Evolutionary conservation across 2,888 invertebrate genomes (phyloP), one percentile per base, ranked within the genome.

Genomic region (Baccha elongata): DNA sequence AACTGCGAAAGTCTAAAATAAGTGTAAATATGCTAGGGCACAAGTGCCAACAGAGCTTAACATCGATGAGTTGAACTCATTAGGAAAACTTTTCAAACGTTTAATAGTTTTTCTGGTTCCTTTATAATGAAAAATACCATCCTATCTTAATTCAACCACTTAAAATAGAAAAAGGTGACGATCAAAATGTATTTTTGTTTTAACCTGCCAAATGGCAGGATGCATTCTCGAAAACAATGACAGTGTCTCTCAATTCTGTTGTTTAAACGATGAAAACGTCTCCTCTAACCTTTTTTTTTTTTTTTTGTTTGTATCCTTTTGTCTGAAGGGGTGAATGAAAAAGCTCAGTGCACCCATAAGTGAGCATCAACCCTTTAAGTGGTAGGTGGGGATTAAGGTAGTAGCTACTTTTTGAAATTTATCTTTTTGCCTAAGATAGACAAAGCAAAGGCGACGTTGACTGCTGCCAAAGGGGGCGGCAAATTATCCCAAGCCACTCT

Each of bases 291-390:
- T 46, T 72, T 62, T 17, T 19, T 11, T 52, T 60, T 44, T 37
- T 2, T 7, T 26, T 50, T 15, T 67, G n/a, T 67, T 53, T 46
- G 40, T 13, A 11, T 8, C 13, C 5, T 40, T 32, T 60, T 37
- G 35, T 29, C 21, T 53, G 37, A 60, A 58, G 64, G 15, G 69
- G 55, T 60, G 48, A 64, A 55, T 74, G 48, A 40, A 55, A 72
- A 46, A 50, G 32, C 23, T 67, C 35, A 44, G 60, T 58, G 64
- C 55, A 78, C 67, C 55, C 44, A 48, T 15, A 78, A 73, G 55
- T 78, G 83, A 83, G 68, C 72, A 78, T 83, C 83, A 78, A 73
- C 78, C 58, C 62, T 58, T 76, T 64, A 75, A 76, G 65, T 71
- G 67, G 55, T 26, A 72, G 76, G 23, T 58, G n/a, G 8, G 23